These are phyloP conservation scores for Hypomecis punctinalis DNA, from an alignment of 2,888 invertebrate genomes.

Conservation along the genomic window DNA sequence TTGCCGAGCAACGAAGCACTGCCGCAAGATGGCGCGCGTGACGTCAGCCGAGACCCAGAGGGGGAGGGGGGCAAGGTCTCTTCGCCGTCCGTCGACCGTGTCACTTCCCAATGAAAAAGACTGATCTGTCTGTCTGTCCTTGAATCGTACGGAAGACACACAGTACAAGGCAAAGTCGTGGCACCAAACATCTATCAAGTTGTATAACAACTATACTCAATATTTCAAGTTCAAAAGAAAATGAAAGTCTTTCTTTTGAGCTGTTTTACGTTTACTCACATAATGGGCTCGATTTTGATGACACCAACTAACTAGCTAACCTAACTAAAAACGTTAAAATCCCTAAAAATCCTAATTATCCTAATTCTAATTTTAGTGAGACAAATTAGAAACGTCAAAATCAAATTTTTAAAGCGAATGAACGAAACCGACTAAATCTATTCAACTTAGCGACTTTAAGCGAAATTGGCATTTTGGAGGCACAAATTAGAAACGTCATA, in stretches of 20 bases:
- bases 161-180: slow-evolving; percentile 26
- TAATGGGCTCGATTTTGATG: too few relatives aligned
- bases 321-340: too few relatives aligned
- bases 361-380: too few relatives aligned
- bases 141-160: slow-evolving; percentile 64
- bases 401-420: too few relatives aligned
- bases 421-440: too few relatives aligned
- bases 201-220: slow-evolving; percentile 55
- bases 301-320: too few relatives aligned
- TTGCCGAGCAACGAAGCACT: slow-evolving; percentile 79
- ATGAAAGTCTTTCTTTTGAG: slow-evolving; percentile 60
- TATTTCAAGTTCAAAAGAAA: slow-evolving; percentile 75
- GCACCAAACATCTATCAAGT: slow-evolving; percentile 34
- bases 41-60: slow-evolving; percentile 70
- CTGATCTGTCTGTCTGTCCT: slow-evolving; percentile 71
- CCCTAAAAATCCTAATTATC: too few relatives aligned
- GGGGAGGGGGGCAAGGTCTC: slow-evolving; percentile 71
- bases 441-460: too few relatives aligned
- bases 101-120: slow-evolving; percentile 81
- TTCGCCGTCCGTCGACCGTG: slow-evolving; percentile 68
- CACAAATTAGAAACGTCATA: too few relatives aligned
- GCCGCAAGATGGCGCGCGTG: slow-evolving; percentile 82
- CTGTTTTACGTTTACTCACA: neutral
- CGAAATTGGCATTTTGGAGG: too few relatives aligned
- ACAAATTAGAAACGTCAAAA: too few relatives aligned